Evolutionary conservation across 1,140 invertebrate genomes (phyloP).

Genomic region (Drosophila biarmipes): DNA sequence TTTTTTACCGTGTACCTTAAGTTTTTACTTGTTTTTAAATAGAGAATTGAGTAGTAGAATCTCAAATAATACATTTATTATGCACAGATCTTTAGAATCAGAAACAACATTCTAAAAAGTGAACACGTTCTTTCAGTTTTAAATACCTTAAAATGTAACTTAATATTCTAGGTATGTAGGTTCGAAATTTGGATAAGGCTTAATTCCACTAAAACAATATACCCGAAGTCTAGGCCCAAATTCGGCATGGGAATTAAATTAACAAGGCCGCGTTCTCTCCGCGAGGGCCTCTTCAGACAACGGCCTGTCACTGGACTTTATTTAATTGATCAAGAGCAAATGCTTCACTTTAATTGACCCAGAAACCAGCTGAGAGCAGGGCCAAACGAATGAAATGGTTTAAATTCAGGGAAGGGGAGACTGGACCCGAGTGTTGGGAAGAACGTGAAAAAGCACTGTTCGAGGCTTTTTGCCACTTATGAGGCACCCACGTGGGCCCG

Average conservation of each 20-base stretch:
- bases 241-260: conserved; percentile 12
- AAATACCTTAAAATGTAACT: too few relatives aligned
- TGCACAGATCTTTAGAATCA: too few relatives aligned
- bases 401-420: conserved; percentile 37
- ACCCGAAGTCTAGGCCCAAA: background rate
- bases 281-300: conserved; percentile 64
- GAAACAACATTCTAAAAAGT: too few relatives aligned
- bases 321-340: conserved; percentile 74
- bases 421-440: conserved; percentile 1
- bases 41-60: too few relatives aligned
- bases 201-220: conserved; percentile 12
- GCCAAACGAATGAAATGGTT: conserved; percentile 30
- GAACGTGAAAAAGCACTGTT: conserved; percentile 2
- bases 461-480: conserved; percentile 21
- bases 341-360: conserved; percentile 74
- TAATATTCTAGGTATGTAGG: too few relatives aligned
- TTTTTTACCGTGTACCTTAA: too few relatives aligned
- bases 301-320: conserved; percentile 58
- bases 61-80: too few relatives aligned
- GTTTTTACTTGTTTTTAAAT: too few relatives aligned
- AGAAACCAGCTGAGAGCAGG: conserved; percentile 27
- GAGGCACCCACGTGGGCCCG: conserved; percentile 33
- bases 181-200: too few relatives aligned
- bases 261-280: conserved; percentile 30
- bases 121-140: too few relatives aligned